Evolutionary conservation across 2,888 invertebrate genomes (phyloP).

Genomic region (Drosophila pegasa): DNA sequence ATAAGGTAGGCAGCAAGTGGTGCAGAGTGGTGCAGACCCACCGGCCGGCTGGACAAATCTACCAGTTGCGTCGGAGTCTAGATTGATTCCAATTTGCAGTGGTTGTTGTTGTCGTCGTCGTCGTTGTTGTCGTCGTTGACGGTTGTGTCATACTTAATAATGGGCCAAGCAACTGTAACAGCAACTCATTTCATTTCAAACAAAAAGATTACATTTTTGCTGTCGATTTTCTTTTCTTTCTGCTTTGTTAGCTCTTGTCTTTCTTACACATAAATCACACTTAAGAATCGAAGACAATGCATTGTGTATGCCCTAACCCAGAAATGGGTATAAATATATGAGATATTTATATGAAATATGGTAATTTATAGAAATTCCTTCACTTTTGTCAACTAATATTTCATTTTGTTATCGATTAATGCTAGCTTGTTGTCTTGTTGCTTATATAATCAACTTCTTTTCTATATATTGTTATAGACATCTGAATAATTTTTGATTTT

Average conservation of each 20-base stretch:
- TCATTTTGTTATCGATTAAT: neutral
- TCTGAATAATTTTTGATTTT: neutral
- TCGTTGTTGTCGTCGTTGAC: conserved; percentile 29
- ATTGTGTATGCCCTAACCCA: conserved; percentile 10
- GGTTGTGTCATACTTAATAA: conserved; percentile 62
- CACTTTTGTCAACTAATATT: no score
- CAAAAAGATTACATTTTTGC: conserved; percentile 65
- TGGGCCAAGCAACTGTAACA: conserved; percentile 58
- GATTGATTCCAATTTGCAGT: conserved; percentile 43
- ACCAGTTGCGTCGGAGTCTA: conserved; percentile 45
- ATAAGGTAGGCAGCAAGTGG: conserved; percentile 6
- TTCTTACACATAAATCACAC: conserved; percentile 17
- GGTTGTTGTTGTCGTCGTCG: conserved; percentile 11
- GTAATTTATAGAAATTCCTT: neutral
- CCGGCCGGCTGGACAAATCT: conserved; percentile 43
- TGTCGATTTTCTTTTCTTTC: conserved; percentile 25
- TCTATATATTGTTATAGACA: neutral
- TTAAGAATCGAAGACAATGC: conserved; percentile 4
- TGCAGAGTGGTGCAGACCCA: conserved; percentile 9
- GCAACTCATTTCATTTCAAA: conserved; percentile 47
- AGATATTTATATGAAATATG: neutral
- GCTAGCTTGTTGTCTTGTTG: neutral
- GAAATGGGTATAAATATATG: neutral
- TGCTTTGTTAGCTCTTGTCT: conserved; percentile 4
- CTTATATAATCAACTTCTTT: neutral